These are phyloP conservation scores for Microcebus tavaratra DNA, from an alignment of 2,113 vertebrate genomes.

Conservation along the genomic window DNA sequence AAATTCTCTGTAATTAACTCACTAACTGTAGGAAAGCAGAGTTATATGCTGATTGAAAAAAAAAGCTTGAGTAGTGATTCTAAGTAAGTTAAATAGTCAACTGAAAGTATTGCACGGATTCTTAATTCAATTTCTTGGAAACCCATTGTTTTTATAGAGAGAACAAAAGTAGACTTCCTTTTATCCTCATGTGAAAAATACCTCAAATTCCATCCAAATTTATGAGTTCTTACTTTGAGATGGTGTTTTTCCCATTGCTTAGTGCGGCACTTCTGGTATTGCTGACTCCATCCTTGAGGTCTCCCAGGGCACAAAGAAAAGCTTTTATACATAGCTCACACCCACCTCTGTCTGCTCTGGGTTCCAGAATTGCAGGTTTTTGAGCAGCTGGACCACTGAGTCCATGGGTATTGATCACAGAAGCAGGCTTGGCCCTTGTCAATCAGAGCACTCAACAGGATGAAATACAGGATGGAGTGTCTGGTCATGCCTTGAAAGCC, in stretches of 20 bases:
- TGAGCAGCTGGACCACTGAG: slow-evolving; percentile 90
- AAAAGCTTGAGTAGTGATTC: neutral
- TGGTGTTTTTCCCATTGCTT: neutral
- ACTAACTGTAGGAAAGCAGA: slow-evolving; percentile 32
- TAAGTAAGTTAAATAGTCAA: slow-evolving; percentile 16
- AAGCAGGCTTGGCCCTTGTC: slow-evolving; percentile 85
- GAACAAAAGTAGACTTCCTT: neutral
- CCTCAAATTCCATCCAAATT: neutral
- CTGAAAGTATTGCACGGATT: neutral
- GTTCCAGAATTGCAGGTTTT: slow-evolving; percentile 90
- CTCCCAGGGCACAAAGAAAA: neutral
- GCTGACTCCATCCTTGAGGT: neutral
- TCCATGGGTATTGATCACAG: slow-evolving; percentile 93
- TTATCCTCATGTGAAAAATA: neutral
- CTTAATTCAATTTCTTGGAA: slow-evolving; percentile 21
- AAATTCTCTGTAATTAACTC: slow-evolving; percentile 67
- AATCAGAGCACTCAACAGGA: slow-evolving; percentile 78
- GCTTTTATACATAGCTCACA: neutral
- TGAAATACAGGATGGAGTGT: slow-evolving; percentile 52
- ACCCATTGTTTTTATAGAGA: neutral
- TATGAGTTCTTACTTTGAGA: neutral
- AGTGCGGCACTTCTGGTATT: neutral
- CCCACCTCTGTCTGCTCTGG: slow-evolving; percentile 89
- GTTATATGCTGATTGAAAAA: slow-evolving; percentile 6
- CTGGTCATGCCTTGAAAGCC: neutral